phyloP scores from a whole-genome alignment of 2,888 invertebrate genomes.

The Habrosyne pyritoides region DNA sequence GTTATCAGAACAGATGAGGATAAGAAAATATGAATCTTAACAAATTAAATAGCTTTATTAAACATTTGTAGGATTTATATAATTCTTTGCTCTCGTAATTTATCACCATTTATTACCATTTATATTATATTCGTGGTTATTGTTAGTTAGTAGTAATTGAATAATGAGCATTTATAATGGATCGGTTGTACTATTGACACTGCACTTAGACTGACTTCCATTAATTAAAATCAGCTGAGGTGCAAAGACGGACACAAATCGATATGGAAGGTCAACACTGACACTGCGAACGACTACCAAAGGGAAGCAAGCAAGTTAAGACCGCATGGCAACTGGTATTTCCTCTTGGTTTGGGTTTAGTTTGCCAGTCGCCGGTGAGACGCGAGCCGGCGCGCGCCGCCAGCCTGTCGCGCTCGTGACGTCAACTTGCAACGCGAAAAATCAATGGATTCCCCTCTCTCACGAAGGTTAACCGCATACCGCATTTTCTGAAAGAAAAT shows the following conservation, averaged over 20 bases:
- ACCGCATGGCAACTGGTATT: conserved; percentile 75
- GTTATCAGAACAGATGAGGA: too few relatives aligned
- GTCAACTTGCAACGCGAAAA: conserved; percentile 77
- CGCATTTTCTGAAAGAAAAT: conserved; percentile 80
- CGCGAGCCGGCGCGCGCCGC: conserved; percentile 79
- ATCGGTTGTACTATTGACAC: not conserved
- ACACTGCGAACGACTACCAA: conserved; percentile 31
- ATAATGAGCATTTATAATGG: not conserved
- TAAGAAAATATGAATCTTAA: too few relatives aligned
- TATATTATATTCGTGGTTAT: too few relatives aligned
- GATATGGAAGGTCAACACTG: conserved; percentile 67
- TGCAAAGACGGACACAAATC: conserved; percentile 48
- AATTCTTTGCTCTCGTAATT: too few relatives aligned
- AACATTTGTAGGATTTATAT: too few relatives aligned
- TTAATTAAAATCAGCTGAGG: conserved; percentile 59
- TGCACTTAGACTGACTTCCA: conserved; percentile 14
- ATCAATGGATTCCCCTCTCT: conserved; percentile 75
- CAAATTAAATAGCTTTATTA: too few relatives aligned
- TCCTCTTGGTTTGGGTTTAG: conserved; percentile 61
- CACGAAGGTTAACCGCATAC: conserved; percentile 78
- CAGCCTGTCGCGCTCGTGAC: conserved; percentile 68
- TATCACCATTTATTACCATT: too few relatives aligned
- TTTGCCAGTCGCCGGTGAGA: conserved; percentile 72
- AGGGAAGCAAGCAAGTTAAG: conserved; percentile 48
- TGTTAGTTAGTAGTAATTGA: too few relatives aligned